These are phyloP conservation scores for Xiphophorus maculatus DNA, from an alignment of 2,113 vertebrate species.

Conservation along the genomic window DNA sequence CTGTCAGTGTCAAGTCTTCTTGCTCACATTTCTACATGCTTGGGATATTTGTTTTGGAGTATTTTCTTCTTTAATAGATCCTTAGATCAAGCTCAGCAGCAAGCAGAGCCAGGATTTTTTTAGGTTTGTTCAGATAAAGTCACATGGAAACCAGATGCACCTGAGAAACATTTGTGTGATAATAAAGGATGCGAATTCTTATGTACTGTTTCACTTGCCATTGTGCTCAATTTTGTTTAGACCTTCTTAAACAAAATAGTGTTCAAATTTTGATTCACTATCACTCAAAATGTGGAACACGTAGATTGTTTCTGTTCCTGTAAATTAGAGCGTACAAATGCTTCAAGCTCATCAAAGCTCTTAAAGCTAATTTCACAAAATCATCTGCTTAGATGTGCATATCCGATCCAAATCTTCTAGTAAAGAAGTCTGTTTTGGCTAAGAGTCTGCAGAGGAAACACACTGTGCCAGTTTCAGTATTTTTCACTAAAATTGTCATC, in stretches of 20 bases:
- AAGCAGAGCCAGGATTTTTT: no score
- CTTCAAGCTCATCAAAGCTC: conserved; percentile 14
- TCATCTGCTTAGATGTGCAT: conserved; percentile 12
- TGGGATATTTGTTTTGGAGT: no score
- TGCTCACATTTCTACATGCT: no score
- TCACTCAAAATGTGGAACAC: background rate
- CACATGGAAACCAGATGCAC: no score
- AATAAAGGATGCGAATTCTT: no score
- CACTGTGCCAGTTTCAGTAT: conserved; percentile 37
- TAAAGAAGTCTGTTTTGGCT: conserved; percentile 39
- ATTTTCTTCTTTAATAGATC: no score
- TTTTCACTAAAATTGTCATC: conserved; percentile 54
- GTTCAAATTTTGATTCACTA: no score
- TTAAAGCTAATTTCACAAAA: conserved; percentile 3
- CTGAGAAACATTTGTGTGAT: no score
- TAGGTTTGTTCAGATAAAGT: no score
- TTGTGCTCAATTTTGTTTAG: background rate
- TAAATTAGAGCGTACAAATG: conserved; percentile 42
- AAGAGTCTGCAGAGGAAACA: conserved; percentile 32
- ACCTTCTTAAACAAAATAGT: background rate
- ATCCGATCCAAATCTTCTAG: conserved; percentile 30
- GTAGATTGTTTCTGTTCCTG: background rate
- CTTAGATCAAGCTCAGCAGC: no score
- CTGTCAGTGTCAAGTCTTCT: no score
- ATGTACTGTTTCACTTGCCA: no score